Evolutionary conservation across 2,113 vertebrate species (phyloP).

Genomic region (Aythya baeri): DNA sequence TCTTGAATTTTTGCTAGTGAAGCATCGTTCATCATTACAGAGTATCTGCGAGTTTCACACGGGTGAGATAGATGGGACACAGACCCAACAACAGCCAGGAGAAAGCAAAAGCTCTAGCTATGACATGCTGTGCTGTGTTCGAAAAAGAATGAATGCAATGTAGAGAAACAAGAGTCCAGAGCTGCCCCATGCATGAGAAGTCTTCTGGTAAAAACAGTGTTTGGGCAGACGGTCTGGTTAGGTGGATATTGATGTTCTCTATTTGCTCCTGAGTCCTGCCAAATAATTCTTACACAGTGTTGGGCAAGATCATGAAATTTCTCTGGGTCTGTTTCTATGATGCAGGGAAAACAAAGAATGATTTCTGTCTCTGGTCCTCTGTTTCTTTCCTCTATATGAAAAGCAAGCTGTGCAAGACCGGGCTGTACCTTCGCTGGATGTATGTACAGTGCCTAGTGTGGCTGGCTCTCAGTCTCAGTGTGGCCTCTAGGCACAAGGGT

Average conservation of each 20-base stretch:
- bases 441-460: background rate
- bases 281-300: background rate
- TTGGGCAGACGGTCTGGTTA: rapidly evolving
- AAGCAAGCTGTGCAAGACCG: background rate
- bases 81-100: background rate
- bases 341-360: background rate
- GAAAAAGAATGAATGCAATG: background rate
- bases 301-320: constrained; percentile 17
- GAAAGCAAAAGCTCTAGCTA: background rate
- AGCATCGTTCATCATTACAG: background rate
- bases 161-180: background rate
- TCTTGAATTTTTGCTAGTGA: background rate
- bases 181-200: background rate
- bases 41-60: background rate
- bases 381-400: background rate
- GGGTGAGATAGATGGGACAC: background rate
- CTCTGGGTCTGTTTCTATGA: background rate
- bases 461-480: background rate
- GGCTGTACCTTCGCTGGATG: background rate
- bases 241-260: background rate
- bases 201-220: background rate
- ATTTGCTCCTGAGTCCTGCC: background rate
- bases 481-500: background rate
- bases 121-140: rapidly evolving
- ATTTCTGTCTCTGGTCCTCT: background rate